Evolutionary conservation across 2,888 invertebrate genomes (phyloP), one percentile per base, ranked within the genome.

Genomic region (Ametastegia equiseti): DNA sequence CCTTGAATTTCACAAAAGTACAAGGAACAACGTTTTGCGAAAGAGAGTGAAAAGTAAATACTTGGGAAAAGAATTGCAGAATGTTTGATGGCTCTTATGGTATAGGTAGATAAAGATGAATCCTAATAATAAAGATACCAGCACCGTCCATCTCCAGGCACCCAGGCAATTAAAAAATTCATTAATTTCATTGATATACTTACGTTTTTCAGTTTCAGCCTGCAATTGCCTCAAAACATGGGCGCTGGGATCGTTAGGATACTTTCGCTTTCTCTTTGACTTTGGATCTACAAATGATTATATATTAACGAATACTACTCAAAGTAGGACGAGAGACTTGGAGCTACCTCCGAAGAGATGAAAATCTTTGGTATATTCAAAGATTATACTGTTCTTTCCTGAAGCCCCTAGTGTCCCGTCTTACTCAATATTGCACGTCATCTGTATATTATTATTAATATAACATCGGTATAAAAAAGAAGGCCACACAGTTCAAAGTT

Each of bases 231-330:
- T 92, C 88, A 93, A 90, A 86, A 92, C 88, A 88, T 91, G 93
- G 87, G 90, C 92, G 89, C 92, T 94, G 89, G 92, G 90, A 87
- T 92, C 92, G 87, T 90, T 91, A 88, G 92, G 93, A 91, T 92
- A 92, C 92, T 93, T 94, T 90, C 93, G 92, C 90, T 94, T 94
- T 91, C 94, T 93, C 92, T 93, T 94, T 91, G 94, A 92, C 86
- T 92, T 93, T 88, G 93, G 93, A 93, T 94, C 94, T 94, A 94
- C 88, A 93, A 93, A 92, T 88, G 86, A 91, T 92, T 84, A 88
- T 85, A 86, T 47, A 85, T 88, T 88, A 89, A 84, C 63, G 36
- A 60, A 80, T 42, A 80, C 69, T 69, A 50, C 23, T 69, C 54
- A 9, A 36, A 69, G 54, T 45, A 47, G 54, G 13, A 67, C 50